Evolutionary conservation across 2,888 invertebrate genomes (phyloP), one percentile per base, ranked within the genome.

Genomic region (Macropis europaea): DNA sequence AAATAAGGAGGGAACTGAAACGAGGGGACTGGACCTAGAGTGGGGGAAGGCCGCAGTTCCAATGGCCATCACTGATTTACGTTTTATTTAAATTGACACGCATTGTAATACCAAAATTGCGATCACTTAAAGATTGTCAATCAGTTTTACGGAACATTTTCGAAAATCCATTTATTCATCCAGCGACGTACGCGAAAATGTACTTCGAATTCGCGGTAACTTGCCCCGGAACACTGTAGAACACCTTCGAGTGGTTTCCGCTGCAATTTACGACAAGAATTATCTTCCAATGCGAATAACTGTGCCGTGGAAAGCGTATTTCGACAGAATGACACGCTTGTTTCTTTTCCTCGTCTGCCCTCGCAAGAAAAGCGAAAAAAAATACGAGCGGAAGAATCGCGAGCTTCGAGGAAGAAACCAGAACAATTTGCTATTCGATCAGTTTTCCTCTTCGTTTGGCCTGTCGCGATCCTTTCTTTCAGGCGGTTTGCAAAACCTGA

Each of bases 231-330:
- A 54, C 47, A 62, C n/a, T 22, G 43, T 54, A 34, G 22, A 38
- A 32, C 19, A 32, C 38, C 36, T 26, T 7, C 19, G 13, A 13
- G 30, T 38, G 57, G 50, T 43, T 34, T 11, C 15, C 15, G 50
- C 24, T 5, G 54, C 53, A 43, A 62, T 36, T 53, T 43, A 53
- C 48, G 15, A 38, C 56, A 64, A 42, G 47, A 59, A 61, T 42
- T 54, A 77, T 74, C 73, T 77, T 77, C 74, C 77, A 75, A 53
- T 28, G 52, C 38, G 36, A 38, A 30, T 17, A 22, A 7, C 36
- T 3, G 40, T 17, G 26, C 7, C 11, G 26, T 36, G 40, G 34
- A 28, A n/a, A 36, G 13, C 40, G 50, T 57, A 24, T 24, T 2
- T 42, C 24, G 19, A 13, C 19, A 4, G 11, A 42, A n/a, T n/a